A percentile compares a stretch with the other conserved stretches of the same genome.
phyloP scores from a whole-genome alignment of 2,888 invertebrate species.

The Carabus problematicus region DNA sequence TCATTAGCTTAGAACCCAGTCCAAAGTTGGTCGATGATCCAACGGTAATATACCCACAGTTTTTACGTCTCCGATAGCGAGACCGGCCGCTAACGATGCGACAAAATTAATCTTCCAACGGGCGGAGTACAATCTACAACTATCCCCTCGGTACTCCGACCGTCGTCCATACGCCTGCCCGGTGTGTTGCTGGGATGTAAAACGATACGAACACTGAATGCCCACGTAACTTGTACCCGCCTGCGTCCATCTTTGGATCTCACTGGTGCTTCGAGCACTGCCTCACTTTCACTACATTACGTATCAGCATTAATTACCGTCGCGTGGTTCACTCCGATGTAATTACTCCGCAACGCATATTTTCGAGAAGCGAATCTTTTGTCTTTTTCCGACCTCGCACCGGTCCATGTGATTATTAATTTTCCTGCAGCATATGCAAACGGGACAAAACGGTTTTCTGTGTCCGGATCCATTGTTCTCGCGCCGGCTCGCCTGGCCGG shows the following conservation, averaged over 20 bases:
- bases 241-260: no score
- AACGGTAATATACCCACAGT: constrained; percentile 15
- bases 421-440: constrained; percentile 13
- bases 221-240: no score
- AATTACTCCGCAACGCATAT: constrained; percentile 22
- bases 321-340: constrained; percentile 8
- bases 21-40: background rate
- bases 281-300: constrained; percentile 25
- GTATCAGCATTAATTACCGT: constrained; percentile 42
- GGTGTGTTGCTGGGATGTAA: constrained; percentile 6
- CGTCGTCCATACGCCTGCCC: no score
- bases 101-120: constrained; percentile 34
- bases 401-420: constrained; percentile 27
- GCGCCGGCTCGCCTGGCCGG: background rate
- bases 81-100: constrained; percentile 39
- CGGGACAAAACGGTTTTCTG: background rate
- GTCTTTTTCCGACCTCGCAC: constrained; percentile 26
- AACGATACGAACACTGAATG: constrained; percentile 3
- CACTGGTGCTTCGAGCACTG: background rate
- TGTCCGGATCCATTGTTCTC: background rate
- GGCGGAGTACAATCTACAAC: background rate
- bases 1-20: constrained; percentile 31
- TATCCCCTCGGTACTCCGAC: background rate
- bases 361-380: constrained; percentile 32
- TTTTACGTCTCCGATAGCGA: constrained; percentile 33